phyloP scores from a whole-genome alignment of 2,888 invertebrate genomes.

The Polyploca ridens region DNA sequence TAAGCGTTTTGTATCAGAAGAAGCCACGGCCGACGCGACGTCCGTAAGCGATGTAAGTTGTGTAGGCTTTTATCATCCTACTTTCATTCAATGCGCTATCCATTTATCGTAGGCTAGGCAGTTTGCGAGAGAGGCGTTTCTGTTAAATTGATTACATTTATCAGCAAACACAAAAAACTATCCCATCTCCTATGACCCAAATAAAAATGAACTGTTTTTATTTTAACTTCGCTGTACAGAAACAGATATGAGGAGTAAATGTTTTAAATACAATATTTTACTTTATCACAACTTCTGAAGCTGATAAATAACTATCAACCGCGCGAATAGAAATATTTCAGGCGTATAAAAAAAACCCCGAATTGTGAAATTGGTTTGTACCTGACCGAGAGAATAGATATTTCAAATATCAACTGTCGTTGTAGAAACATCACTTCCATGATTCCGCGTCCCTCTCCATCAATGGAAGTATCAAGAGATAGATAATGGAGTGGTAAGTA shows the following conservation, averaged over 20 bases:
- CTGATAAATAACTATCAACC: background rate
- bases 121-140: background rate
- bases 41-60: constrained; percentile 26
- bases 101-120: background rate
- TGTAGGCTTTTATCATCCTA: constrained; percentile 43
- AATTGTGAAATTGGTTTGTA: too few species aligned
- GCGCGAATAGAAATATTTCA: too few species aligned
- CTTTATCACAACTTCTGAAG: too few species aligned
- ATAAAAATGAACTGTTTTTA: too few species aligned
- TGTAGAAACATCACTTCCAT: constrained; percentile 16
- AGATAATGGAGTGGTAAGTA: constrained; percentile 20
- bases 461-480: constrained; percentile 22
- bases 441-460: constrained; percentile 17
- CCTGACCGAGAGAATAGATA: constrained; percentile 7
- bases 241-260: background rate
- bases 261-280: background rate
- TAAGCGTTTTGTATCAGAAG: constrained; percentile 57
- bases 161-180: background rate
- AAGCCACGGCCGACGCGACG: constrained; percentile 31
- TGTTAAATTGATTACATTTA: constrained; percentile 1
- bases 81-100: background rate
- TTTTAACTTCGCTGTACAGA: background rate
- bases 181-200: background rate
- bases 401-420: constrained; percentile 13
- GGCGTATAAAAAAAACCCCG: background rate